Evolutionary conservation across 1,140 invertebrate genomes (phyloP).

Genomic region (Magallana angulata): DNA sequence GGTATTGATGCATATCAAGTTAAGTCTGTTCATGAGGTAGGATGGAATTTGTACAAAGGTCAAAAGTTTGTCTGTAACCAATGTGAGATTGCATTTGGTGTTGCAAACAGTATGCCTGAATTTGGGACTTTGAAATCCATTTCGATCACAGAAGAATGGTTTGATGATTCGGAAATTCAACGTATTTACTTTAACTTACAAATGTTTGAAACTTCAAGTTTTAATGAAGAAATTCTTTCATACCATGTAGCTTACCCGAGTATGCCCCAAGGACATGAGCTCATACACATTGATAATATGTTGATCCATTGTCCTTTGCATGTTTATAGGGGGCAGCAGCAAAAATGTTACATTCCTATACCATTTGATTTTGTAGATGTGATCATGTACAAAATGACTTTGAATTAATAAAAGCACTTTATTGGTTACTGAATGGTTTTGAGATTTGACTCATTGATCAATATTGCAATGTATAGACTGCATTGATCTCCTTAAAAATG

Average conservation of each 20-base stretch:
- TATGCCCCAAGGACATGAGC: slow-evolving; percentile 12
- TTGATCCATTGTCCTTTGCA: slow-evolving; percentile 41
- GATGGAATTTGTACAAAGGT: slow-evolving; percentile 28
- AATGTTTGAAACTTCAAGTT: slow-evolving; percentile 42
- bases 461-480: too few relatives aligned
- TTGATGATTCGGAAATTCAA: neutral
- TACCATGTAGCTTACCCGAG: neutral
- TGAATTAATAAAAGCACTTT: too few relatives aligned
- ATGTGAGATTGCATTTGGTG: slow-evolving; percentile 48
- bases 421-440: too few relatives aligned
- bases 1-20: slow-evolving; percentile 20
- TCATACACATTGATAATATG: slow-evolving; percentile 29
- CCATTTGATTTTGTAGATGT: slow-evolving; percentile 37
- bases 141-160: neutral
- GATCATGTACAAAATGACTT: neutral
- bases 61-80: slow-evolving; percentile 35
- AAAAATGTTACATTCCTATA: neutral
- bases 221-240: slow-evolving; percentile 21
- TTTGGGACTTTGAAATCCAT: slow-evolving; percentile 38
- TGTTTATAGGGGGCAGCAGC: slow-evolving; percentile 12
- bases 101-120: slow-evolving; percentile 30
- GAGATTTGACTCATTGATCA: too few relatives aligned
- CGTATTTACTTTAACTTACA: slow-evolving; percentile 17
- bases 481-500: too few relatives aligned
- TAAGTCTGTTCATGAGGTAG: neutral